Base-by-base conservation (phyloP, 2,888 invertebrate genomes). In the Amiota communis region DNA sequence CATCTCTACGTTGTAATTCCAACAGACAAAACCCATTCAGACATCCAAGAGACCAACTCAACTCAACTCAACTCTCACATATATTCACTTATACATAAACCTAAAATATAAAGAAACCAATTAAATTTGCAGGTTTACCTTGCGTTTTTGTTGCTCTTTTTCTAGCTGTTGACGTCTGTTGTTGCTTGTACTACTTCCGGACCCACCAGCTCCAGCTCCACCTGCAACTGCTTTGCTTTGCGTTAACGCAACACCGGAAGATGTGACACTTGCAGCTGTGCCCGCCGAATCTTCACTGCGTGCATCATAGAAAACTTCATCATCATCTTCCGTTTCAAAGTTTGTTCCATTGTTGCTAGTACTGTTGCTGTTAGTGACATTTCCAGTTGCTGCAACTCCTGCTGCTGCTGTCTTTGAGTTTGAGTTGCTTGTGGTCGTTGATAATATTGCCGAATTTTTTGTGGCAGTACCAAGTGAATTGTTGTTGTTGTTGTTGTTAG, bases 251-350 rank as follows among this genome's bases (percentile, higher is more conserved):
- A 48, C 46, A 65, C 63, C 71, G 8, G 79, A 78, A 53, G 56
- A 59, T 11, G 74, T 71, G 72, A 76, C 76, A 56, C 74, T 73
- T 69, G 74, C 77, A 13, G 77, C 79, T 47, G 79, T 79, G 53
- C 79, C 81, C 0, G 80, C 79, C 0, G 87, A 87, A 47, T 87
- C 87, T 75, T 88, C 88, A 74, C 87, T 87, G 74, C 85, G 85
- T 70, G 88, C 89, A 85, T 89, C 89, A 74, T 89, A 88, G 76
- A 89, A 89, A 4, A 89, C 89, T 71, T 87, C 87, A 77, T 89
- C 89, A 67, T 89, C 89, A 49, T 88, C 88, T 6, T 84, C 84
- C 71, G 63, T 63, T 72, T 81, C 79, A 68, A 68, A 68, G 67
- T 68, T 67, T 46, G 46, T 59, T 23, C 47, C 23, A 46, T 63